phyloP scores from a whole-genome alignment of 2,888 invertebrate genomes.

The Hyppa rectilinea region DNA sequence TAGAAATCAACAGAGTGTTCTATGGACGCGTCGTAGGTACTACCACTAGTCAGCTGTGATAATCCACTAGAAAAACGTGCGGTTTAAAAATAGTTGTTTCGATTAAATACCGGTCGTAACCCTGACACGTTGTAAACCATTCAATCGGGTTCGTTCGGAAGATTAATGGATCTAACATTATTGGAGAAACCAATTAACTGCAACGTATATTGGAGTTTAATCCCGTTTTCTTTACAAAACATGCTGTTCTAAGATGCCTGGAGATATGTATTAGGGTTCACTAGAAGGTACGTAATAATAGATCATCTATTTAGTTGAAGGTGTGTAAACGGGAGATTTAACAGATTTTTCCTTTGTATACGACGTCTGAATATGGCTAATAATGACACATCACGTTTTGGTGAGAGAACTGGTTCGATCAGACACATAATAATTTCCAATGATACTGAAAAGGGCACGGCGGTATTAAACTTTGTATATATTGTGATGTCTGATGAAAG shows the following conservation, averaged over 20 bases:
- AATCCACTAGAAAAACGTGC: conserved; percentile 17
- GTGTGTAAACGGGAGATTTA: background rate
- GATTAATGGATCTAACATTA: conserved; percentile 56
- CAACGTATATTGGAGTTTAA: conserved; percentile 23
- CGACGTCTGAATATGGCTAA: background rate
- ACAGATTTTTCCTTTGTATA: background rate
- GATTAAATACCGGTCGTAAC: conserved; percentile 51
- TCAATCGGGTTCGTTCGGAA: conserved; percentile 46
- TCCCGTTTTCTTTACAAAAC: conserved; percentile 41
- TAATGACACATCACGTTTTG: background rate
- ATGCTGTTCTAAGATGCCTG: background rate
- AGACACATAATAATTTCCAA: background rate
- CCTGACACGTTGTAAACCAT: conserved; percentile 59
- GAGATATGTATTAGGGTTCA: background rate
- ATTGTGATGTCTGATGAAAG: background rate
- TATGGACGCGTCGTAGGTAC: background rate
- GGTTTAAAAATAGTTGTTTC: conserved; percentile 51
- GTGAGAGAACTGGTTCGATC: background rate
- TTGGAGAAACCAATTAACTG: conserved; percentile 54
- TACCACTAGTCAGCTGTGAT: conserved; percentile 34
- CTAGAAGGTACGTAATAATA: conserved; percentile 3
- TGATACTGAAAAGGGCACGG: background rate
- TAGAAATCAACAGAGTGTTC: background rate
- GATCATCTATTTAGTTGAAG: background rate
- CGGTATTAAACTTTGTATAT: background rate